Evolutionary conservation across 2,113 vertebrate species (phyloP).

Genomic region (Zapornia atra): DNA sequence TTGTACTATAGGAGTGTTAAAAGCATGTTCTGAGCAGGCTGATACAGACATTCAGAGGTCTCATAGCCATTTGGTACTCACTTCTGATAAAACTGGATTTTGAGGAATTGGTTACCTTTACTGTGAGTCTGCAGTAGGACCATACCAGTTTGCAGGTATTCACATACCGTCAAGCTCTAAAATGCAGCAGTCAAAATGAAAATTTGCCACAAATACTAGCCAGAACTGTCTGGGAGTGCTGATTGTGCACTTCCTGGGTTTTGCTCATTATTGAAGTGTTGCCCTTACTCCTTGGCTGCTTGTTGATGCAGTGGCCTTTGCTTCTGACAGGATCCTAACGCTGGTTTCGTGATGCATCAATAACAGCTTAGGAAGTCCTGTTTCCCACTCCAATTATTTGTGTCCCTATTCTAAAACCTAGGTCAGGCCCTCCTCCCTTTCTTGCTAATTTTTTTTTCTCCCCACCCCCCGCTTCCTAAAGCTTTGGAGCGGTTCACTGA

Average conservation of each 20-base stretch:
- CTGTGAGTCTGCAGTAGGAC: neutral
- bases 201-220: neutral
- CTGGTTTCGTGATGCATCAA: neutral
- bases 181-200: neutral
- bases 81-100: neutral
- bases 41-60: neutral
- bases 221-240: neutral
- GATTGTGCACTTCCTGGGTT: neutral
- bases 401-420: neutral
- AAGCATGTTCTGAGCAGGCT: neutral
- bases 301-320: neutral
- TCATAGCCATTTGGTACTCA: neutral
- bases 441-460: neutral
- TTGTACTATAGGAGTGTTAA: neutral
- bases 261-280: neutral
- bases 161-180: neutral
- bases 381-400: neutral
- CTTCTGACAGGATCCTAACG: neutral
- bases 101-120: neutral
- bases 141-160: neutral
- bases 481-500: neutral
- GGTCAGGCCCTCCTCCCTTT: neutral
- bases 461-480: neutral
- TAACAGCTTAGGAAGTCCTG: neutral
- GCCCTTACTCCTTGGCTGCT: neutral